phyloP scores from a whole-genome alignment of 2,113 vertebrate species.

The Uria aalge region DNA sequence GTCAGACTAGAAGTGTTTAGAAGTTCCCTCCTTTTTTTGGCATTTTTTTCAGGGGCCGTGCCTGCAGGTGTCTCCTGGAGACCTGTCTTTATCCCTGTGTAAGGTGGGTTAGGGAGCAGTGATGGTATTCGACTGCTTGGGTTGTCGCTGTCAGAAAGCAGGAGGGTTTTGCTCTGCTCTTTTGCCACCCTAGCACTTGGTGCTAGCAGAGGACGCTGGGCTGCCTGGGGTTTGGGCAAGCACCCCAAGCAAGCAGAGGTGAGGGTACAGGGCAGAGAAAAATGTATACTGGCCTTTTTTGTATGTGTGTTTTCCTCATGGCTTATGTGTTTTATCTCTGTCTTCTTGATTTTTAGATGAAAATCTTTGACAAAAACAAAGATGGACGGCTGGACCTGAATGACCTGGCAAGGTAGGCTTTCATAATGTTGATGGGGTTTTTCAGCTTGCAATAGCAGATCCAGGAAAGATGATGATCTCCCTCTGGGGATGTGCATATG shows the following conservation, averaged over 20 bases:
- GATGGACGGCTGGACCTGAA: conserved; percentile 93
- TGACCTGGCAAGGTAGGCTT: conserved; percentile 90
- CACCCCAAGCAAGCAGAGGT: neutral
- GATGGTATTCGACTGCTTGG: neutral
- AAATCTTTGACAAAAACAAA: conserved; percentile 95
- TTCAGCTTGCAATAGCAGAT: neutral
- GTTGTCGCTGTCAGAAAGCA: neutral
- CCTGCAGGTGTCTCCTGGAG: neutral
- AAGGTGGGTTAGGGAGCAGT: neutral
- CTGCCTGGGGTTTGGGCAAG: neutral
- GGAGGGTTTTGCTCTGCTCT: neutral
- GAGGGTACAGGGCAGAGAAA: neutral
- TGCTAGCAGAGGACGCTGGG: neutral
- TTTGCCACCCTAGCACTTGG: neutral
- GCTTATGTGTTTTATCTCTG: neutral
- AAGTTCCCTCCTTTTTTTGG: neutral
- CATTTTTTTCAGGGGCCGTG: neutral
- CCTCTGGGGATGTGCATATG: neutral
- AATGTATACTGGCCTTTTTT: neutral
- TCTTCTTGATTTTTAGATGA: conserved; percentile 84
- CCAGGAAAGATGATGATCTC: neutral
- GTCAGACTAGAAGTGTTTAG: neutral
- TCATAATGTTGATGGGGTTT: neutral
- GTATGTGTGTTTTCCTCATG: neutral
- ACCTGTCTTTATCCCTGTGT: neutral